A percentile compares a stretch with the other conserved stretches of the same genome.
phyloP scores from a whole-genome alignment of 2,888 invertebrate genomes.

The Xylota sylvarum region DNA sequence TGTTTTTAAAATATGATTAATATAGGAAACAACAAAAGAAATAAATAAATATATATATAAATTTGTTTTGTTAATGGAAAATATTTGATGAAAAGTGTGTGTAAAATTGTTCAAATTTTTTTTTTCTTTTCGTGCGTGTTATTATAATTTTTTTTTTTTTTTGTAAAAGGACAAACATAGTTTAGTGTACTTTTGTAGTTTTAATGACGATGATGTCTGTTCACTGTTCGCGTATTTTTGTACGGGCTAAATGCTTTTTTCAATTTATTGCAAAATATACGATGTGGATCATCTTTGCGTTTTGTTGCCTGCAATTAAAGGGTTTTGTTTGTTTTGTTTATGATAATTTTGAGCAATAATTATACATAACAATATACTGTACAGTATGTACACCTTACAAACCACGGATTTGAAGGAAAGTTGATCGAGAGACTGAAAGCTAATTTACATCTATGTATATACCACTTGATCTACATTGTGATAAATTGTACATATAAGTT shows the following conservation, averaged over 20 bases:
- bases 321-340: slow-evolving; percentile 25
- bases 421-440: background rate
- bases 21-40: slow-evolving; percentile 1
- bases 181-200: slow-evolving; percentile 44
- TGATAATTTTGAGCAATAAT: slow-evolving; percentile 20
- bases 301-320: slow-evolving; percentile 65
- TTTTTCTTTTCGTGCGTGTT: slow-evolving; percentile 28
- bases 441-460: slow-evolving; percentile 35
- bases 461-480: background rate
- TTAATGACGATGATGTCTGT: slow-evolving; percentile 51
- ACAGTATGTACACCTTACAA: slow-evolving; percentile 52
- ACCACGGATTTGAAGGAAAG: slow-evolving; percentile 1
- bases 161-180: slow-evolving; percentile 37
- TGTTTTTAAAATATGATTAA: slow-evolving; percentile 15
- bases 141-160: slow-evolving; percentile 7
- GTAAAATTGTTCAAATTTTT: background rate
- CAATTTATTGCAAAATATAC: slow-evolving; percentile 66
- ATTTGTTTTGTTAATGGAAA: slow-evolving; percentile 26
- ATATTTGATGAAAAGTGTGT: slow-evolving; percentile 26
- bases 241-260: slow-evolving; percentile 48
- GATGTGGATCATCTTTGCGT: slow-evolving; percentile 49
- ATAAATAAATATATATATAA: slow-evolving; percentile 40
- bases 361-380: slow-evolving; percentile 12
- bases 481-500: too few relatives aligned
- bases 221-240: slow-evolving; percentile 45